Evolutionary conservation across 37 sponge, comb jelly and placozoan species (phyloP), one percentile per base, ranked within the genome.

Genomic region (Crambe crambe): DNA sequence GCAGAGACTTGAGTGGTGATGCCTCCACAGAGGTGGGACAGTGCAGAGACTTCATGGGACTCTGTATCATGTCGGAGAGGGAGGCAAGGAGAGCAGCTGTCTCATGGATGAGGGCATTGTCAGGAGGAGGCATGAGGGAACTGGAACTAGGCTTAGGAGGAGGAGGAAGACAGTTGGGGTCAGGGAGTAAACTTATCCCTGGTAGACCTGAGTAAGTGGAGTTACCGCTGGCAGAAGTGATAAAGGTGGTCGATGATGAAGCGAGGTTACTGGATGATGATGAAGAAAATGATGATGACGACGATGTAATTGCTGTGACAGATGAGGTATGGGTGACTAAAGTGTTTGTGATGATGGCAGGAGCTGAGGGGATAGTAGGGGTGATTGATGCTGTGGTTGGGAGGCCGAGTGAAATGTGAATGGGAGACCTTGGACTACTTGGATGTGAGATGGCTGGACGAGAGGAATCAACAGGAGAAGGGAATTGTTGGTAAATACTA

Each of bases 71-170:
- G 51, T 79, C 80, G 22, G 86, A 74, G 39, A 86, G 74, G 25
- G 86, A 86, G 41, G 80, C 86, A n/a, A 86, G 37, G 8, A 86
- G 43, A 25, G 80, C 56, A 31, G 86, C 86, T 26, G 80, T 67
- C 42, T 75, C 84, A 12, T 86, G 80, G 0, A 66, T 42, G 42
- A 63, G 38, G 4, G 36, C 36, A 15, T 35, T 30, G 27, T 80
- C 59, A 31, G 56, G 35, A 17, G 32, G 58, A 40, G 72, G 72
- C 6, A 37, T 15, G 32, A 56, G 58, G 58, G 57, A 9, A 9
- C 56, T 26, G 36, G 74, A 41, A 4, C 22, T 15, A 27, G 35
- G 35, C 41, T 41, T 56, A 57, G 58, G 36, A 57, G 58, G 36
- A 57, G 34, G 57, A 4, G 2, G 32, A 2, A 29, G 30, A 29